These are phyloP conservation scores for Hyperoplus immaculatus DNA, from an alignment of 2,797 vertebrate species.

Conservation along the genomic window DNA sequence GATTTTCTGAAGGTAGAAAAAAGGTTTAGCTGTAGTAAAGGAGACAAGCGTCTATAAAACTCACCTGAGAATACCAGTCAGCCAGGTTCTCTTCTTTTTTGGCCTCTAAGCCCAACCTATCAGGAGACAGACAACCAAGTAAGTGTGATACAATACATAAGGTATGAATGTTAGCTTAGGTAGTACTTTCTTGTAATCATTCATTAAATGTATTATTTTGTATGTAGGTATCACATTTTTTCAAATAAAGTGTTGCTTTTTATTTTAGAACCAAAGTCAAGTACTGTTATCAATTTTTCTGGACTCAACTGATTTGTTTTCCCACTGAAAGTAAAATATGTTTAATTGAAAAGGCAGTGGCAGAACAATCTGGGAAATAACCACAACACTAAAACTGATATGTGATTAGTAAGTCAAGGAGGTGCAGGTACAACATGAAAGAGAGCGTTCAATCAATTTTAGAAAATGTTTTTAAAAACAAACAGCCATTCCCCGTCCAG, in stretches of 20 bases:
- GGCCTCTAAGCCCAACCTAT: constrained; percentile 94
- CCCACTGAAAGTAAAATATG: neutral
- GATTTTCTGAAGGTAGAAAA: neutral
- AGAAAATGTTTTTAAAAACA: neutral
- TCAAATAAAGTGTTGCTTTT: neutral
- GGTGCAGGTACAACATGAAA: neutral
- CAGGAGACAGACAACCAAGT: constrained; percentile 16
- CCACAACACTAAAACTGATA: neutral
- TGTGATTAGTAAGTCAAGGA: neutral
- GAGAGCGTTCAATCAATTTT: neutral
- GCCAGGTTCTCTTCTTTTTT: constrained; percentile 98
- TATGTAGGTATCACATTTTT: neutral
- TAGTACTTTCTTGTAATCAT: neutral
- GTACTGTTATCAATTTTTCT: too few relatives aligned
- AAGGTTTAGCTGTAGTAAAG: neutral
- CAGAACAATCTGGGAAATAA: neutral
- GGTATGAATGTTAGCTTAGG: neutral
- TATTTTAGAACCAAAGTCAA: neutral
- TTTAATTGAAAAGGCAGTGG: neutral
- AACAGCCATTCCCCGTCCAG: constrained; percentile 27
- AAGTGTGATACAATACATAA: neutral
- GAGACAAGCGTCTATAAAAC: neutral
- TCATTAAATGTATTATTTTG: too few relatives aligned
- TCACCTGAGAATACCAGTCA: constrained; percentile 98
- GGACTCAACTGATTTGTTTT: neutral